Evolutionary conservation across 2,888 invertebrate species (phyloP), one percentile per base, ranked within the genome.

Genomic region (Slavum lentiscoides): DNA sequence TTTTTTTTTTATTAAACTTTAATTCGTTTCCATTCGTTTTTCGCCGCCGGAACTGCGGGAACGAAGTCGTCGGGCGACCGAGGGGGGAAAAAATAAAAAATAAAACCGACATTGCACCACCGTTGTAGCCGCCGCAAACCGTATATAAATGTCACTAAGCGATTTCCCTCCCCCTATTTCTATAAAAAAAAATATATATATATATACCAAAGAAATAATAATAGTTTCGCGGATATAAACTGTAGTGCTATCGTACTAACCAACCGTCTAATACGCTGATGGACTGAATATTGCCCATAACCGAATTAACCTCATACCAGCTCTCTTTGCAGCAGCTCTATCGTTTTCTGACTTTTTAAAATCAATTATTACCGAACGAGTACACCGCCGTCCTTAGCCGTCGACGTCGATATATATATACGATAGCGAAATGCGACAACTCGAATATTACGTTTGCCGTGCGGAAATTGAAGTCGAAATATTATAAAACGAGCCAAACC

Each of bases 1-100:
- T 74, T 43, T 69, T 30, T 37, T 69, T 64, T 53, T 75, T 75
- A 75, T 75, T 75, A 75, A 75, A 75, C 64, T 75, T 75, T 66
- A 75, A 75, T 75, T 75, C 75, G 53, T 58, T 75, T 75, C 43
- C 66, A 15, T 72, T 59, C 72, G 58, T 59, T 59, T 70, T 58
- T 9, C 39, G 8, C 58, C 59, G 39, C 23, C 30, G 55, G 30
- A 30, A 6, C 58, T 21, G 49, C 23, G 23, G 61, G 43, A 11
- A 69, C 59, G 23, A 67, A 67, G 39, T 68, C 62, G 17, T 6
- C 30, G 30, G 17, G n/a, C 9, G 11, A 21, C 30, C 2, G 58
- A 61, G 43, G 49, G 61, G 21, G 21, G 30, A 2, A 11, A 2
- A 23, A 74, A n/a, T n/a, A 74, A 72, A 74, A 74, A 73, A 59